Evolutionary conservation across 2,113 vertebrate species (phyloP).

Genomic region (Gobio gobio): DNA sequence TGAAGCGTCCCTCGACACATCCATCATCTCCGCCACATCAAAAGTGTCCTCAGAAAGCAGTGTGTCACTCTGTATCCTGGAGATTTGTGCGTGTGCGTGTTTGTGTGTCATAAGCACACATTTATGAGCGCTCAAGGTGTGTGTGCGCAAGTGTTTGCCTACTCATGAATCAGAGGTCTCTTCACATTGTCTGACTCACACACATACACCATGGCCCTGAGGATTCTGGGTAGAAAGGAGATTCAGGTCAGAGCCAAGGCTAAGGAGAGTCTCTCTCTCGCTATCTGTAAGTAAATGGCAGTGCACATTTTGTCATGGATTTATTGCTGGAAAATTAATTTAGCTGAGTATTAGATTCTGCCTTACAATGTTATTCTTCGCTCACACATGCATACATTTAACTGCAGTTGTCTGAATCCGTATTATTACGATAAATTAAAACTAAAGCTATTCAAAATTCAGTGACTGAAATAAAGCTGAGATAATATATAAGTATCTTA

Average conservation of each 20-base stretch:
- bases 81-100: neutral
- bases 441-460: neutral
- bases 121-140: slow-evolving; percentile 20
- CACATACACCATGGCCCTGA: slow-evolving; percentile 21
- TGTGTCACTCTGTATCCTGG: slow-evolving; percentile 23
- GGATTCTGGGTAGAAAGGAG: slow-evolving; percentile 43
- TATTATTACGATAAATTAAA: neutral
- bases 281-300: slow-evolving; percentile 13
- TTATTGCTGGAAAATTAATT: slow-evolving; percentile 34
- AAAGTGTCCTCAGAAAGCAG: slow-evolving; percentile 17
- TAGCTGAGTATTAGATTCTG: neutral
- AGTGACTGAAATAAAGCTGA: neutral
- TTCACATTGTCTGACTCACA: slow-evolving; percentile 37
- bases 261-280: neutral
- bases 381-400: neutral
- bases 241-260: slow-evolving; percentile 41
- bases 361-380: neutral
- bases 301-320: neutral
- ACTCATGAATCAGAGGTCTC: slow-evolving; percentile 38
- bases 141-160: neutral
- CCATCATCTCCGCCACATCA: slow-evolving; percentile 16
- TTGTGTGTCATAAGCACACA: neutral
- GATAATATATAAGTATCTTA: neutral
- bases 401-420: neutral
- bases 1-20: slow-evolving; percentile 23